A percentile compares a stretch with the other conserved stretches of the same genome.
Conservation (phyloP, 1,140 invertebrate species). For the Anastatus disparis region DNA sequence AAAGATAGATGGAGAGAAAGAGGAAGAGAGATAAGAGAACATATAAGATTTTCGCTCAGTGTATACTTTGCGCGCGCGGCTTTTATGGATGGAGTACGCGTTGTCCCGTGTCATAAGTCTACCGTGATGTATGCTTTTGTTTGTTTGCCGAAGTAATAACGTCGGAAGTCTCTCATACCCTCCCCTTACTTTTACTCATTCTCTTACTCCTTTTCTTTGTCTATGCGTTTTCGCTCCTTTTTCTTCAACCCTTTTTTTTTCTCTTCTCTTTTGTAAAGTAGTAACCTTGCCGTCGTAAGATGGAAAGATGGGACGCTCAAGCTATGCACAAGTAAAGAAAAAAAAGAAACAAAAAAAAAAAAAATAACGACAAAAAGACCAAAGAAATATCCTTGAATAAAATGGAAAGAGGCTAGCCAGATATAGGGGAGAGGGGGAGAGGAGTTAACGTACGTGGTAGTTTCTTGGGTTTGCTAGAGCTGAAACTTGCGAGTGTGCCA, state of each 20-base stretch:
- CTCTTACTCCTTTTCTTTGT: constrained; percentile 1
- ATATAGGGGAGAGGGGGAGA: not conserved
- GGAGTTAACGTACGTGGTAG: not conserved
- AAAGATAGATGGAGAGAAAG: too few species aligned
- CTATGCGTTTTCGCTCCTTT: too few species aligned
- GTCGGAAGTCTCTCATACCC: constrained; percentile 20
- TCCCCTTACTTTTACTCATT: not conserved
- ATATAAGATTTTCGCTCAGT: too few species aligned
- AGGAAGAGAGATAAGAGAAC: too few species aligned
- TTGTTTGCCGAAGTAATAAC: constrained; percentile 55
- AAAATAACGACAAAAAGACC: constrained; percentile 13
- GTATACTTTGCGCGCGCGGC: constrained; percentile 24
- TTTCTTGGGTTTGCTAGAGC: not conserved
- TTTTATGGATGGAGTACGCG: constrained; percentile 50
- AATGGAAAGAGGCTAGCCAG: not conserved
- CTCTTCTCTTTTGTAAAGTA: too few species aligned
- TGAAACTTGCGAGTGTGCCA: not conserved
- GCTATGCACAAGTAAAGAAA: too few species aligned
- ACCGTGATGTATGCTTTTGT: constrained; percentile 55
- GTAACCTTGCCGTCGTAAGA: not conserved
- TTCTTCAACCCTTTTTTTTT: not conserved
- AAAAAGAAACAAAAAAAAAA: too few species aligned
- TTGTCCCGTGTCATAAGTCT: constrained; percentile 49
- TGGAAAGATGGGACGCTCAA: not conserved
- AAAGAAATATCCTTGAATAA: constrained; percentile 29